phyloP scores from a whole-genome alignment of 2,113 vertebrate genomes.

The Dromaius novaehollandiae region DNA sequence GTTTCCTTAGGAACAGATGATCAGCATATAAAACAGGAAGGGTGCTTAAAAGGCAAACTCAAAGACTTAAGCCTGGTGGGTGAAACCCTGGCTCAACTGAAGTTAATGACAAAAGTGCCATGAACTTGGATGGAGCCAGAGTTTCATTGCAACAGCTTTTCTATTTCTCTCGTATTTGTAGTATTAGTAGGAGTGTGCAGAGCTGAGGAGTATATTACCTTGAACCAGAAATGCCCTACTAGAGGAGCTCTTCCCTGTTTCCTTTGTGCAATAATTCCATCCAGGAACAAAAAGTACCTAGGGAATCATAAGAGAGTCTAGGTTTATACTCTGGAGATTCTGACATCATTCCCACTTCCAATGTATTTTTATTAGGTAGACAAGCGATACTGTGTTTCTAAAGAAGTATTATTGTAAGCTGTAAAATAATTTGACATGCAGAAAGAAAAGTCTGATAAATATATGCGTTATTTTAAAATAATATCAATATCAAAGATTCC shows the following conservation, averaged over 20 bases:
- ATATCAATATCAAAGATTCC: background rate
- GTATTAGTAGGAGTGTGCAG: background rate
- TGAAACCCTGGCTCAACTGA: background rate
- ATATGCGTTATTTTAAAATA: background rate
- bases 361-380: background rate
- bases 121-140: background rate
- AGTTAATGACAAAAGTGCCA: background rate
- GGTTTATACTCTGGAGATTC: background rate
- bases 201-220: background rate
- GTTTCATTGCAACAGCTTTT: background rate
- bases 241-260: background rate
- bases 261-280: background rate
- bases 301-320: background rate
- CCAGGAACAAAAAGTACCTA: background rate
- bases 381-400: background rate
- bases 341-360: background rate
- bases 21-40: constrained; percentile 20
- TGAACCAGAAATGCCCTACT: background rate
- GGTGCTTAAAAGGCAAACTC: constrained; percentile 17
- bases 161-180: background rate
- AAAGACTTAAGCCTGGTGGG: background rate
- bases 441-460: background rate
- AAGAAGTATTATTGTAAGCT: background rate
- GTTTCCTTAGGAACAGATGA: constrained; percentile 68
- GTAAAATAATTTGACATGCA: background rate